phyloP scores from a whole-genome alignment of 92 coral and sea anemone genomes.

The Bergia sp. region DNA sequence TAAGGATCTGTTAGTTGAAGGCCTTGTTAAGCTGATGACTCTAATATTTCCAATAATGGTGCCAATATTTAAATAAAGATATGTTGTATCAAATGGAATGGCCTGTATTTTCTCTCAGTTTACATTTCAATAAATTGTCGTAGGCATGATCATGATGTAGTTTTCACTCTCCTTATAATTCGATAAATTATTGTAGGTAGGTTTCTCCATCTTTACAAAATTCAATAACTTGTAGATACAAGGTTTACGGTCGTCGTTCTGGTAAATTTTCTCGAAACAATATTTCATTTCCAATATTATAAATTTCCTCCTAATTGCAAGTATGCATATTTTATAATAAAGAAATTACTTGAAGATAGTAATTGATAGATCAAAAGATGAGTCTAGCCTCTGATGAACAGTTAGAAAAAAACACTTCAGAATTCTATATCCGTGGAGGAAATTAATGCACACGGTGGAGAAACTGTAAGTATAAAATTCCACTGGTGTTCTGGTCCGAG shows the following conservation, averaged over 20 bases:
- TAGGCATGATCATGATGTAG: not conserved
- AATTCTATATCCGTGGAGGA: slow-evolving; percentile 11
- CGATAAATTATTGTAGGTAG: not conserved
- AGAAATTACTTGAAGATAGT: slow-evolving; percentile 13
- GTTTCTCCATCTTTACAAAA: slow-evolving; percentile 9
- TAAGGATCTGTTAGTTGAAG: not conserved
- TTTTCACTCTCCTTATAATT: slow-evolving; percentile 9
- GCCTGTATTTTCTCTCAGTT: not conserved
- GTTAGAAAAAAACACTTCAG: slow-evolving; percentile 7
- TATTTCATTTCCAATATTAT: not conserved
- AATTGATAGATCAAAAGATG: slow-evolving; percentile 15
- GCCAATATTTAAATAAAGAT: not conserved
- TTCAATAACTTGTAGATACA: not conserved
- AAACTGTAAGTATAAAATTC: not conserved
- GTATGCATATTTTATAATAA: slow-evolving; percentile 1
- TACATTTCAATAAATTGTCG: not conserved
- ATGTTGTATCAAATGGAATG: not conserved
- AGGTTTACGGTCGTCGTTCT: slow-evolving; percentile 3
- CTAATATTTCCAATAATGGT: not conserved
- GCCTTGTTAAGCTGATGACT: not conserved
- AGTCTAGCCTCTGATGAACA: slow-evolving; percentile 10
- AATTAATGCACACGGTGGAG: slow-evolving; percentile 22
- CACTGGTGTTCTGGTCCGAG: slow-evolving; percentile 17
- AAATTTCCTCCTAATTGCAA: not conserved
- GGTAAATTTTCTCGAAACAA: not conserved